A percentile compares a stretch with the other conserved stretches of the same genome.
Conservation (phyloP, 2,113 vertebrate genomes). For the Pelecanoides urinatrix region DNA sequence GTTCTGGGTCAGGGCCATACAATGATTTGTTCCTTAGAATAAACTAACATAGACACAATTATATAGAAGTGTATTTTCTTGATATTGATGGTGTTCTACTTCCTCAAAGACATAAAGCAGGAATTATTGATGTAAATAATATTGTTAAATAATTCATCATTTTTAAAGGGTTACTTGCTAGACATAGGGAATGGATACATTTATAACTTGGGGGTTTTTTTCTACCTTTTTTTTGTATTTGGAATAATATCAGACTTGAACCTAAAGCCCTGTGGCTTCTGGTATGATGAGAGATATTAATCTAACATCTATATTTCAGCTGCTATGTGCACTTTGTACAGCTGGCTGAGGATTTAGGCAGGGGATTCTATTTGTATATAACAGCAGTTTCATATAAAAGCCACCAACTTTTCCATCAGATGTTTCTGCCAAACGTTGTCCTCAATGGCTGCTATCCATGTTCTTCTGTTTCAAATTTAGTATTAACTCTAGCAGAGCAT, state of each 20-base stretch:
- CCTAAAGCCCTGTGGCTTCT: neutral
- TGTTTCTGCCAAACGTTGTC: neutral
- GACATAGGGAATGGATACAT: neutral
- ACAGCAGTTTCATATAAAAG: neutral
- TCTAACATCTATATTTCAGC: neutral
- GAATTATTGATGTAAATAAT: neutral
- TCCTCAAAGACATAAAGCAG: neutral
- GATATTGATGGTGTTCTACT: neutral
- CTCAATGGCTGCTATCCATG: neutral
- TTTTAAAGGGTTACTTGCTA: neutral
- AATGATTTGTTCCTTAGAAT: neutral
- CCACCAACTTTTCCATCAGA: neutral
- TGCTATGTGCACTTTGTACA: neutral
- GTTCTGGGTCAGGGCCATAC: neutral
- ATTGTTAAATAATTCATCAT: neutral
- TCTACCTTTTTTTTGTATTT: neutral
- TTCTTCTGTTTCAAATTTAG: constrained; percentile 60
- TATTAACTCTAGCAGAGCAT: constrained; percentile 46
- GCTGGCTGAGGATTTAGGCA: neutral
- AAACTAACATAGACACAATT: neutral
- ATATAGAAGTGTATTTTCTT: neutral
- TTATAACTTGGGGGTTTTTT: neutral
- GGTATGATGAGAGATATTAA: neutral
- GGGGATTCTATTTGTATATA: neutral
- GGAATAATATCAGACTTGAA: neutral